Evolutionary conservation across 2,888 invertebrate species (phyloP).

Genomic region (Luperina nickerlii): DNA sequence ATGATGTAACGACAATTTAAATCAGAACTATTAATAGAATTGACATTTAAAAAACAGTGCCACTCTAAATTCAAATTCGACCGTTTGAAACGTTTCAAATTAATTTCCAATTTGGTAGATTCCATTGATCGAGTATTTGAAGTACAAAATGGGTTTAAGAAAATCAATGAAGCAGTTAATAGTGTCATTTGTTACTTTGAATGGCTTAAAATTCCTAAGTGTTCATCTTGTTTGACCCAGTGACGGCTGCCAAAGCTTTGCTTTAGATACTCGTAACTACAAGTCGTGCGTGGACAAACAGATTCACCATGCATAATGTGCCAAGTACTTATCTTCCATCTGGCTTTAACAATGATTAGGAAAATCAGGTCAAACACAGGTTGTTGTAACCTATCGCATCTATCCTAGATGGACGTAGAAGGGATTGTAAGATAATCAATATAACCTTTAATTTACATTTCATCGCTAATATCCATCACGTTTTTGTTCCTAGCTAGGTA

Average conservation of each 20-base stretch:
- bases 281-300: constrained; percentile 13
- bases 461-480: not conserved
- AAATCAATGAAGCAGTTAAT: constrained; percentile 27
- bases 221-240: constrained; percentile 28
- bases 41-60: constrained; percentile 43
- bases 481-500: not conserved
- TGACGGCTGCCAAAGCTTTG: constrained; percentile 29
- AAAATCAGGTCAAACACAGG: not conserved
- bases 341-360: not conserved
- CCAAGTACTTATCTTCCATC: constrained; percentile 17
- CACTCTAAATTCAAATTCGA: constrained; percentile 44
- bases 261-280: constrained; percentile 20
- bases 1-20: not conserved
- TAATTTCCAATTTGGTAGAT: constrained; percentile 33
- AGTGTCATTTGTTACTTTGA: constrained; percentile 14
- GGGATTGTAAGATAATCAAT: not conserved
- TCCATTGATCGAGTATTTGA: constrained; percentile 25
- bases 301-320: constrained; percentile 27
- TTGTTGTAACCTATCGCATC: not conserved
- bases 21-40: constrained; percentile 9
- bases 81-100: constrained; percentile 36
- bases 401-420: not conserved
- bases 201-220: constrained; percentile 15
- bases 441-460: not conserved
- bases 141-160: constrained; percentile 11